phyloP scores from a whole-genome alignment of 2,113 vertebrate genomes.

The Numenius arquata region DNA sequence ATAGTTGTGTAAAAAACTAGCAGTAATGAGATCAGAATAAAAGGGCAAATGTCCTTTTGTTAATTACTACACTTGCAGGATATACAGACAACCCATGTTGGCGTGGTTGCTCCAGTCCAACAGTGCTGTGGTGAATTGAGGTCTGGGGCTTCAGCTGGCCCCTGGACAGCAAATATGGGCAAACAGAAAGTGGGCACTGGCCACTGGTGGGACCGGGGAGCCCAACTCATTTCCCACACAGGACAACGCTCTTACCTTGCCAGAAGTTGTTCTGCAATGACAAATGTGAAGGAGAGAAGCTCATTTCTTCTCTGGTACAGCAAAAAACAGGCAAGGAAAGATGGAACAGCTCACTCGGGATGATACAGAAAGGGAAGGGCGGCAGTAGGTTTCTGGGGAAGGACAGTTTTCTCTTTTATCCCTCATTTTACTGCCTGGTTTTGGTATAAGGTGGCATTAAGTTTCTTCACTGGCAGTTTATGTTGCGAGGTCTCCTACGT shows the following conservation, averaged over 20 bases:
- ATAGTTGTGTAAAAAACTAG: background rate
- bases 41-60: background rate
- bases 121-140: accelerated
- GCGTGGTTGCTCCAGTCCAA: background rate
- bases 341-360: background rate
- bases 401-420: background rate
- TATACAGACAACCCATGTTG: accelerated
- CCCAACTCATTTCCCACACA: no score
- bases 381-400: background rate
- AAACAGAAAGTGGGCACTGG: background rate
- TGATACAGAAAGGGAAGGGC: background rate
- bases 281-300: background rate
- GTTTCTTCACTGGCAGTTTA: background rate
- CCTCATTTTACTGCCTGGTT: background rate
- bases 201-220: accelerated
- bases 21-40: background rate
- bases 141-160: background rate
- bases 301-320: background rate
- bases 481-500: accelerated
- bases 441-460: background rate
- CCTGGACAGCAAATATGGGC: background rate
- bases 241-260: background rate
- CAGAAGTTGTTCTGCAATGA: background rate
- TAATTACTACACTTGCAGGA: background rate
- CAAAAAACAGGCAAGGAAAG: background rate